Base-by-base conservation (phyloP, 2,113 vertebrate species). In the Elanoides forficatus region DNA sequence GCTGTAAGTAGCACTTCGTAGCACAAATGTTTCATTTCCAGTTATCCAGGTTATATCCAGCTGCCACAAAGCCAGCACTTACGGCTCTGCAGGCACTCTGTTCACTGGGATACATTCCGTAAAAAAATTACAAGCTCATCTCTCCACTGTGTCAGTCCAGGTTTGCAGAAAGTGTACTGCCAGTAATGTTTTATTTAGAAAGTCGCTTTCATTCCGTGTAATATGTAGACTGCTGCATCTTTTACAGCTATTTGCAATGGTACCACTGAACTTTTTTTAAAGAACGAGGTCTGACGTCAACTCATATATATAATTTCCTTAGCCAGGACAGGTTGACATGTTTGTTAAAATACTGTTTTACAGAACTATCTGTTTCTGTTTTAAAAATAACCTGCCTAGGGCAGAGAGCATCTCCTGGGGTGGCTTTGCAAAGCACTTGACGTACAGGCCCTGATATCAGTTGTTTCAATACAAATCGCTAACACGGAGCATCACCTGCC, bases 381-480 rank as follows among this genome's bases (percentile, higher is more conserved):
- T 88, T 43, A 7, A 88, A 96, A 88, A 94, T 23, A 90, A 58
- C 55, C 38, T 55, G 23, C 14, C 30, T 55, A 50, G 45, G 74
- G 34, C 34, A 90, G 53, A 86, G 29, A 34, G 27, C 19, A 70
- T 34, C 27, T 47, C 40, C 52, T 40, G 58, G 2, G 13, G 7
- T 59, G 42, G 10, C 58, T 66, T 60, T 80, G 42, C 50, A 62
- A 60, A 75, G n/a, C 32, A 12, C 20, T 66, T 1, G 1, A 38
- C 10, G 1, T 26, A 73, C 0, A 0, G 45, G 32, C 45, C 26
- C 59, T 34, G 30, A 2, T 42, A 58, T 48, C 53, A 62, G 36
- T 30, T 82, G 12, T 58, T 90, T 50, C 0, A 1, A 62, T 60
- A 81, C 19, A 47, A 87, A 78, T 47, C 4, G 27, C 56, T 55